A percentile compares a stretch with the other conserved stretches of the same genome.
Evolutionary conservation across 2,797 vertebrate genomes (phyloP).

Genomic region (Chrosomus eos): DNA sequence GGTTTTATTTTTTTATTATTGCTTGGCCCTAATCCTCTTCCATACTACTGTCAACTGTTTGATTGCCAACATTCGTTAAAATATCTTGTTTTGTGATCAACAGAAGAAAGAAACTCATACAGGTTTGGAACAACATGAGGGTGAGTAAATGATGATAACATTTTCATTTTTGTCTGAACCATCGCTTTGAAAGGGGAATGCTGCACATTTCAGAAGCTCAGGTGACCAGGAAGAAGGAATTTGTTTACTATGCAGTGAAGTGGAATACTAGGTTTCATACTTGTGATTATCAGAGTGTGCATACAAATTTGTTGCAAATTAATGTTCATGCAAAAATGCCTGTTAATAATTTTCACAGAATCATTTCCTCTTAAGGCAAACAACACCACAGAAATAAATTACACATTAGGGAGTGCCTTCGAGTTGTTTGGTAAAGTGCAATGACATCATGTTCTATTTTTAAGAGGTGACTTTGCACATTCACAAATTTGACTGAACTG

Average conservation of each 20-base stretch:
- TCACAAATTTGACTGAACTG: not conserved
- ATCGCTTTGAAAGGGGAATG: not conserved
- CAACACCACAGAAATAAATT: not conserved
- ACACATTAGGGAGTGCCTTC: constrained; percentile 18
- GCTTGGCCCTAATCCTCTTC: too few relatives aligned
- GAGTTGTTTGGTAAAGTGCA: not conserved
- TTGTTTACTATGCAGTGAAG: not conserved
- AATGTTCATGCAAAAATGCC: constrained; percentile 5
- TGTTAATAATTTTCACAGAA: constrained; percentile 27
- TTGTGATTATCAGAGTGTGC: not conserved
- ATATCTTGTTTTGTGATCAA: not conserved
- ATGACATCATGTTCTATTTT: constrained; percentile 26
- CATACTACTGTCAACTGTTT: not conserved
- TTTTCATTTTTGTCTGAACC: not conserved
- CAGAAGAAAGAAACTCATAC: not conserved
- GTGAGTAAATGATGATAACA: not conserved
- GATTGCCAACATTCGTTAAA: not conserved
- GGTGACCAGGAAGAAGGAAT: constrained; percentile 10
- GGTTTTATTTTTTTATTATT: too few relatives aligned
- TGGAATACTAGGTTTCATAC: not conserved
- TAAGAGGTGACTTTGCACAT: constrained; percentile 28
- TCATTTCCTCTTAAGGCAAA: constrained; percentile 16
- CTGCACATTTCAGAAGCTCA: not conserved
- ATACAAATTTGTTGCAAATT: constrained; percentile 28
- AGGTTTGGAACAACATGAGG: not conserved